These are phyloP conservation scores for Acipenser ruthenus DNA, from an alignment of 2,797 vertebrate genomes.

Conservation along the genomic window DNA sequence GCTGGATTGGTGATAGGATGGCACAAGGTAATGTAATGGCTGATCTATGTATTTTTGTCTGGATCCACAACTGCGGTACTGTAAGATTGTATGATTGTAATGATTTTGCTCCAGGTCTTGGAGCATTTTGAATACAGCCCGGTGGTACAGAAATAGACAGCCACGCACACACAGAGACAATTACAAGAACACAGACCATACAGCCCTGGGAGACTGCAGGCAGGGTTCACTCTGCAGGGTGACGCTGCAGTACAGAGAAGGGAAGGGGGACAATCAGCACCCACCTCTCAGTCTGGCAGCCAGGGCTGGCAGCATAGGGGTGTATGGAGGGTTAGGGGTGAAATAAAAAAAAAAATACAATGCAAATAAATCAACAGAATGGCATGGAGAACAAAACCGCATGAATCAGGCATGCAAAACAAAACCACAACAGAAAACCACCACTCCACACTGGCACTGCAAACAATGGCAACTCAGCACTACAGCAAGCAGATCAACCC, in stretches of 20 bases:
- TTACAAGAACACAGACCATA: neutral
- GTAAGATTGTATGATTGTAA: too few species aligned
- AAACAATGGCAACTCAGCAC: neutral
- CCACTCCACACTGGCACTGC: slow-evolving; percentile 1
- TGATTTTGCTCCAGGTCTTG: too few species aligned
- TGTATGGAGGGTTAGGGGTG: slow-evolving; percentile 10
- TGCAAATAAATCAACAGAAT: slow-evolving; percentile 25
- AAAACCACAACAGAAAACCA: neutral
- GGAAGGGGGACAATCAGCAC: slow-evolving; percentile 28
- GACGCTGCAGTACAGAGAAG: slow-evolving; percentile 8
- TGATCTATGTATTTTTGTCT: too few species aligned
- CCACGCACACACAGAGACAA: too few species aligned
- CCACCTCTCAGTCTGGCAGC: slow-evolving; percentile 61
- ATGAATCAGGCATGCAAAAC: slow-evolving; percentile 16
- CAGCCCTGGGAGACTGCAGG: neutral
- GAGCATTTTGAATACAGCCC: too few species aligned
- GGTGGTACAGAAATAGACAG: too few species aligned
- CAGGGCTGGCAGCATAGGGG: slow-evolving; percentile 47
- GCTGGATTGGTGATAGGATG: too few species aligned
- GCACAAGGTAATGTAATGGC: too few species aligned
- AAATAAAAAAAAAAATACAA: slow-evolving; percentile 21
- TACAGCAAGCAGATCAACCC: neutral
- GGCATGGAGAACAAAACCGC: slow-evolving; percentile 24
- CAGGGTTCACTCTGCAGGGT: neutral
- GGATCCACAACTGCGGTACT: too few species aligned